Evolutionary conservation across 2,888 invertebrate species (phyloP), one percentile per base, ranked within the genome.

Genomic region (Microctonus brassicae): DNA sequence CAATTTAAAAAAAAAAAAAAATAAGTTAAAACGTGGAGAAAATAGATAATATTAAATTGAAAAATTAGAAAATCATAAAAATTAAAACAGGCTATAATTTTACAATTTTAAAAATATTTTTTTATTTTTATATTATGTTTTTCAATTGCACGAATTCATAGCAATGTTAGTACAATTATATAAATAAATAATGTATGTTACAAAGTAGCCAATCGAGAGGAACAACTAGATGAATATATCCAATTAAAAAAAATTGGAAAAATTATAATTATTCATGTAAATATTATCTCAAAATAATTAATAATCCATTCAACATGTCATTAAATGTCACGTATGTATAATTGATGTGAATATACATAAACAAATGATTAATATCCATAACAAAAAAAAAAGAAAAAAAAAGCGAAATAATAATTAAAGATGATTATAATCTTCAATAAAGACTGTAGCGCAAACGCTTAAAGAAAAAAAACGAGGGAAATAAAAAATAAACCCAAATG

Each of bases 91-190:
- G 80, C 80, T 81, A 81, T 82, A 80, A 81, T n/a, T 82, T 82
- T 82, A 80, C 80, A 83, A 83, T 83, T 83, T 82, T 58, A 79
- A 82, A 81, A 81, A 70, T 78, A 77, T 82, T 82, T 83, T 83
- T 83, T 82, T 81, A 83, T 80, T 79, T 76, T 76, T 81, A 81
- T 77, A 80, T 83, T 80, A 78, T 20, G 79, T 82, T 82, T 81
- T 80, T 76, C 76, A 81, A 77, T 77, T 81, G 78, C 78, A 78
- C 79, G 72, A 78, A 76, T 71, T 72, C 75, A 62, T 78, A 79
- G 69, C 70, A 65, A 22, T 24, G 24, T 57, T 17, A 47, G n/a
- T n/a, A n/a, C n/a, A n/a, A n/a, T n/a, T n/a, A n/a, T n/a, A 47
- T 47, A 1, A n/a, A 4, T 47, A 17, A n/a, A 17, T 17, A 17